phyloP scores from a whole-genome alignment of 2,888 invertebrate genomes.

The Achlya flavicornis region DNA sequence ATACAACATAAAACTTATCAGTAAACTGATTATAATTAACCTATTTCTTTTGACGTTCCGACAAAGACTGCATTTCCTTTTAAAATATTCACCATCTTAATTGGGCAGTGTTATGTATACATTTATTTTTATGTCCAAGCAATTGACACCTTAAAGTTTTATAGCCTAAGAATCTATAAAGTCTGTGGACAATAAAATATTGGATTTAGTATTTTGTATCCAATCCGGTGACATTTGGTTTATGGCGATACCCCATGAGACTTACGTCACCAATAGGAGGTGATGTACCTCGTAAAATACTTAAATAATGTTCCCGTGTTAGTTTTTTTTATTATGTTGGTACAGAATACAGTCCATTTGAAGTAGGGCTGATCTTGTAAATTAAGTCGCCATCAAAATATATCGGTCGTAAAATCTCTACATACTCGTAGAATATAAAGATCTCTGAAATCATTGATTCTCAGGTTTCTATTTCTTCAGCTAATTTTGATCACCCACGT shows the following conservation, averaged over 20 bases:
- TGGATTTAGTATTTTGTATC: slow-evolving; percentile 65
- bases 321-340: slow-evolving; percentile 23
- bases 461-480: background rate
- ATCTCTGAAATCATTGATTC: background rate
- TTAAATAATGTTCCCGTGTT: slow-evolving; percentile 63
- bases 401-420: background rate
- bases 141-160: slow-evolving; percentile 78
- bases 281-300: slow-evolving; percentile 68
- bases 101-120: slow-evolving; percentile 11
- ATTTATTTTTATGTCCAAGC: slow-evolving; percentile 40
- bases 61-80: background rate
- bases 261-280: slow-evolving; percentile 69
- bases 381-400: background rate
- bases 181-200: slow-evolving; percentile 60
- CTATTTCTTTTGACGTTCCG: slow-evolving; percentile 1
- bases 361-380: background rate
- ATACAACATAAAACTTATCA: background rate
- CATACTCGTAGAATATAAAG: background rate
- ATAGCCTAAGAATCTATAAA: slow-evolving; percentile 60
- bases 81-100: slow-evolving; percentile 11
- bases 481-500: background rate
- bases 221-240: slow-evolving; percentile 70
- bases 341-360: background rate
- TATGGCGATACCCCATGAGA: slow-evolving; percentile 56
- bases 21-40: background rate